Base-by-base conservation (phyloP, 64 coral and sea anemone genomes). In the Montipora efflorescens region DNA sequence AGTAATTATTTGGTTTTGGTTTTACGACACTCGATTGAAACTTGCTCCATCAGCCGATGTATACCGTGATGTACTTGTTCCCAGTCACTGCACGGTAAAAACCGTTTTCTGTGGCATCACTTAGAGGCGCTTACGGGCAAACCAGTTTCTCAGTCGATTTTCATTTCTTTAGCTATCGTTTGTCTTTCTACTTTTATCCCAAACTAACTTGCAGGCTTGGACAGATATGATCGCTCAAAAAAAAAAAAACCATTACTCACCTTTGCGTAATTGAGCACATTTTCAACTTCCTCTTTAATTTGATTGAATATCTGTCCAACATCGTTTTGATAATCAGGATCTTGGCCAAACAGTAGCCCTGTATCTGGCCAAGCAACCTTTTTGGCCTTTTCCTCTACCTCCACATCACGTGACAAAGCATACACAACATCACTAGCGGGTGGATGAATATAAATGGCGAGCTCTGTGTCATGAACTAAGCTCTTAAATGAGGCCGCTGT, bases 391-490 rank as follows among this genome's bases (percentile, higher is more conserved):
- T 87, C 87, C 12, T 96, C 98, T 13, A 87, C 83, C 14, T 89
- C 84, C 18, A 58, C 75, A n/a, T 96, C 89, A 87, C 89, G 95
- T 84, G 92, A 94, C 79, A 99, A 80, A 28, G 75, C 48, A 80
- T 96, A 96, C 5, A 99, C 98, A 58, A 96, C 73, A 82, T 99
- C 98, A 68, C 82, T 92, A 23, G 76, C 48, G 5, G 98, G 98
- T 46, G 98, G 98, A 68, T 25, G 94, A 23, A 95, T 88, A 64
- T 93, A 96, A 0, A 84, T 66, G 15, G 92, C 75, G 11, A 99
- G 69, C 70, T 91, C 73, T 5, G 87, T 84, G 43, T 96, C 98
- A 80, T 66, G 89, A 25, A 96, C 75, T 53, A 99, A 70, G 79
- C 98, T 99, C 61, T 94, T 91, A n/a, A 94, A 99, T 4, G 82